These are phyloP conservation scores for Penaeus japonicus DNA, from an alignment of 1,140 invertebrate species.

Conservation along the genomic window DNA sequence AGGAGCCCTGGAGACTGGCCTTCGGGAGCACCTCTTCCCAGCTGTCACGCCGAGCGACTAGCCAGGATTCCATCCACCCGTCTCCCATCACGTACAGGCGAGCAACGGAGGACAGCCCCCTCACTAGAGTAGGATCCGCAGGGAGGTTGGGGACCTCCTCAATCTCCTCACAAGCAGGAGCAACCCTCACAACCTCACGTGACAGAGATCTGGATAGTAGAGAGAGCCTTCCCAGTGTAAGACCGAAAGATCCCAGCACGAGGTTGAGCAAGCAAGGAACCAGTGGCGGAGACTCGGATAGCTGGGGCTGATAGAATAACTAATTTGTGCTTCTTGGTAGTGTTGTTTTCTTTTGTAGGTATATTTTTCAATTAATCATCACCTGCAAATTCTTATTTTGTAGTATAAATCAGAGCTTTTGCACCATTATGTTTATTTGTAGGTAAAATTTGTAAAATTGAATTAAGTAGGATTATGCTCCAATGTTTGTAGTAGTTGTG, in stretches of 20 bases:
- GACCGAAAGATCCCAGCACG: background rate
- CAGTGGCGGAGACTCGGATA: conserved; percentile 21
- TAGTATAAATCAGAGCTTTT: too few species aligned
- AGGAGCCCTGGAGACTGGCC: conserved; percentile 45
- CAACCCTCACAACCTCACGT: too few species aligned
- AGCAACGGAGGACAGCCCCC: background rate
- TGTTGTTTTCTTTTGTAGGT: too few species aligned
- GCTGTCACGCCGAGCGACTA: background rate
- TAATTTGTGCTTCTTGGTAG: too few species aligned
- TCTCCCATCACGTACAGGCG: conserved; percentile 22
- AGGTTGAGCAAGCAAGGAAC: conserved; percentile 17
- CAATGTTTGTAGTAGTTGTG: too few species aligned
- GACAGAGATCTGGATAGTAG: too few species aligned
- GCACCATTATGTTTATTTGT: too few species aligned
- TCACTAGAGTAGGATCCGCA: background rate
- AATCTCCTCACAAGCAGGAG: background rate
- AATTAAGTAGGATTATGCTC: too few species aligned
- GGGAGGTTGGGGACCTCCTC: background rate
- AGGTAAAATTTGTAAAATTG: too few species aligned
- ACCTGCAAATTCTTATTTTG: too few species aligned
- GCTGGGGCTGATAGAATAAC: background rate
- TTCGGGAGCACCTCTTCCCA: conserved; percentile 31
- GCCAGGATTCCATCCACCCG: conserved; percentile 25
- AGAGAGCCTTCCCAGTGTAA: background rate
- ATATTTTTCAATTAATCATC: too few species aligned